These are phyloP conservation scores for Bufo gargarizans DNA, from an alignment of 2,113 vertebrate genomes.

Conservation along the genomic window DNA sequence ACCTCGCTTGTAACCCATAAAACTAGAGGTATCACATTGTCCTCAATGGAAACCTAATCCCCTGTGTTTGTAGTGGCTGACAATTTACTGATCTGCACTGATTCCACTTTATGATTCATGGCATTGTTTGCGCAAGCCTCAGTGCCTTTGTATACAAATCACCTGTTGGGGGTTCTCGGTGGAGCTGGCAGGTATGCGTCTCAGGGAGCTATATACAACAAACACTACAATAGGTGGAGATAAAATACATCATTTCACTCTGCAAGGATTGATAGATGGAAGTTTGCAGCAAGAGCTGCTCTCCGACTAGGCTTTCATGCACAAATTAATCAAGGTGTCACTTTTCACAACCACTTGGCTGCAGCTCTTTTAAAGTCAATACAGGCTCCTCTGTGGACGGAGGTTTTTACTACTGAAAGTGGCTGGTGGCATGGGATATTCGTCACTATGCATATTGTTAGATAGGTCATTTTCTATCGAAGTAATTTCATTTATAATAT, in stretches of 20 bases:
- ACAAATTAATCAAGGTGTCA: slow-evolving; percentile 44
- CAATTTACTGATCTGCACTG: slow-evolving; percentile 54
- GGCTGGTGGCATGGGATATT: neutral
- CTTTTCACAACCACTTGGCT: slow-evolving; percentile 16
- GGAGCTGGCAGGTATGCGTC: slow-evolving; percentile 49
- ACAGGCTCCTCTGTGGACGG: neutral
- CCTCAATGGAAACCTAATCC: slow-evolving; percentile 50
- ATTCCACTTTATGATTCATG: slow-evolving; percentile 53
- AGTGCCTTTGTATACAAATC: slow-evolving; percentile 58
- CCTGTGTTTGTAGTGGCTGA: slow-evolving; percentile 21
- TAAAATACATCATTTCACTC: slow-evolving; percentile 41
- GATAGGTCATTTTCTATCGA: no score
- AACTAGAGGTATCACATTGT: slow-evolving; percentile 39
- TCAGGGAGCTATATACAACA: slow-evolving; percentile 45
- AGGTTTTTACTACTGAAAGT: neutral
- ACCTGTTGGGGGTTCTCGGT: slow-evolving; percentile 54
- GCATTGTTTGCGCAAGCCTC: slow-evolving; percentile 54
- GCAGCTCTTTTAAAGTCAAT: neutral
- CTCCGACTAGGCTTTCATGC: slow-evolving; percentile 12
- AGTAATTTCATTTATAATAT: no score
- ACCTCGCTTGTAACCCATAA: slow-evolving; percentile 43
- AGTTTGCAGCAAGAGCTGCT: neutral
- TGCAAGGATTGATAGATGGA: slow-evolving; percentile 26
- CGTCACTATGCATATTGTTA: neutral
- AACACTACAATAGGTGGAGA: slow-evolving; percentile 50